Evolutionary conservation across 2,888 invertebrate species (phyloP), one percentile per base, ranked within the genome.

Genomic region (Drosophila eohydei): DNA sequence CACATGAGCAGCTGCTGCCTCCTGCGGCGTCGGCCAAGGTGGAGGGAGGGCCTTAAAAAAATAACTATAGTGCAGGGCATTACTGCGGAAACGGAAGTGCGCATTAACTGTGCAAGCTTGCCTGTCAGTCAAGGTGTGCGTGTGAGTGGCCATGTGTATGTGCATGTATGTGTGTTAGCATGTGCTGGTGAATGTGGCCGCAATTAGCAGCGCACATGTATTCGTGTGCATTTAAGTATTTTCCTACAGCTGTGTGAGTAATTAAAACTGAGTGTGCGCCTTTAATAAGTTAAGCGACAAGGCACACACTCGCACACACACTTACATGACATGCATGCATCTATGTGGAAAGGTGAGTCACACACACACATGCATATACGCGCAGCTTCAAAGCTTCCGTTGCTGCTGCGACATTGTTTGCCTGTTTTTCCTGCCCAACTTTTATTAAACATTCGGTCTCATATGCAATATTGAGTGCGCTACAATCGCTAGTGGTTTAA

Each of bases 1-100:
- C 52, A 16, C 50, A 60, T 30, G 41, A 48, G n/a, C 5, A 44
- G 46, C 59, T 55, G 28, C 56, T 32, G 38, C 36, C 48, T n/a
- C 32, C 44, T 50, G 61, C 41, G 59, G 43, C 56, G 43, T 21
- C 52, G 44, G 30, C 58, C n/a, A 58, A 28, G 46, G 65, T 34
- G 46, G 59, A 34, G 26, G 43, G 60, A 3, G 48, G 62, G 64
- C 69, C 69, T 66, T 80, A 86, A 81, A 84, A 83, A 87, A 84
- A 84, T 78, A 83, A 76, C 79, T 75, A 63, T 77, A 71, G 77
- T 60, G 71, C 85, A 85, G 69, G 76, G 88, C 78, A 88, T 75
- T 75, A 85, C 85, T 71, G 86, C 86, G 86, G 86, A 86, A 86
- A 86, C 86, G 86, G 86, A 86, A 86, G 88, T 86, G 86, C 88